Conservation (phyloP, 2,113 vertebrate species). For the Thomomys bottae region DNA sequence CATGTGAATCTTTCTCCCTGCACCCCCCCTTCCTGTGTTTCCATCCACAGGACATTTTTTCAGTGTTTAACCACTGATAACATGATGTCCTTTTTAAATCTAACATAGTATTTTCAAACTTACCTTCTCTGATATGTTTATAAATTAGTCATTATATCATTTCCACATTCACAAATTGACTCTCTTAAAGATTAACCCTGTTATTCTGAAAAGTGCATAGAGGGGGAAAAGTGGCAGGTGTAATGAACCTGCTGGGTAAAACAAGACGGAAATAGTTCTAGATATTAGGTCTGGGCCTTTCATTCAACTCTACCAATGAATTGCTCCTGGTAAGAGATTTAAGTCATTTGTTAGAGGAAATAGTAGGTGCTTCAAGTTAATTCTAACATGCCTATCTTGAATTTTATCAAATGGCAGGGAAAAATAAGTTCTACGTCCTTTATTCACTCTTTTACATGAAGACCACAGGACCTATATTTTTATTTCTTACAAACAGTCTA, state of each 20-base stretch:
- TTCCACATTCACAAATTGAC: background rate
- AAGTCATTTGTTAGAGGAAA: background rate
- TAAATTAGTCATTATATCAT: background rate
- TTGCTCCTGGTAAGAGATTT: background rate
- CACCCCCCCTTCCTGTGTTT: background rate
- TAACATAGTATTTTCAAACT: background rate
- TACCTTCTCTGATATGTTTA: background rate
- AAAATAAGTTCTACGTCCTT: conserved; percentile 7
- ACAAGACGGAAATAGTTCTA: background rate
- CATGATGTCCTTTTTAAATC: background rate
- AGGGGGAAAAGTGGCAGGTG: background rate
- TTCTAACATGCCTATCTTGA: background rate
- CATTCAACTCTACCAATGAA: background rate
- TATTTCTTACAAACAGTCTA: background rate
- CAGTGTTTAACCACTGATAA: background rate
- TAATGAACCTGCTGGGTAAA: background rate
- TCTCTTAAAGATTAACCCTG: background rate
- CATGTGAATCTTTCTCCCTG: background rate
- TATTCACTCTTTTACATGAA: background rate
- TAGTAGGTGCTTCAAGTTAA: background rate
- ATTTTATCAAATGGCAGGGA: background rate
- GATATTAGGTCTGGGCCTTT: background rate
- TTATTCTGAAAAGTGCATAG: conserved; percentile 14
- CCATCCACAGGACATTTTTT: background rate
- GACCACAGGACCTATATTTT: background rate